Conservation (phyloP, 2,113 vertebrate genomes). For the Scomber japonicus region DNA sequence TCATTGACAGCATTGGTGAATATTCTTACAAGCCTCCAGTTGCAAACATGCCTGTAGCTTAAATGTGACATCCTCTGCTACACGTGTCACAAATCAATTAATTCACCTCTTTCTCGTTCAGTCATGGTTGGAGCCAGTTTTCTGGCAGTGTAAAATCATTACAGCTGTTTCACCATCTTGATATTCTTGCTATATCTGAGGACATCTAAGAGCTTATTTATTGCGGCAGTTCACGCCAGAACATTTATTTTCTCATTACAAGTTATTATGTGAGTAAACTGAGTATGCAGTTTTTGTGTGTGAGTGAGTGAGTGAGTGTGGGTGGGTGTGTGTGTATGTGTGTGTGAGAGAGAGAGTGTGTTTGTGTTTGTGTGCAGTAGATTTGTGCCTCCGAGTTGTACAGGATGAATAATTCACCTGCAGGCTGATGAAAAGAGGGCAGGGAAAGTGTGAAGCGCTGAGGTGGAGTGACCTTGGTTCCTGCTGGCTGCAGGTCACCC, state of each 20-base stretch:
- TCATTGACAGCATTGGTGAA: slow-evolving; percentile 40
- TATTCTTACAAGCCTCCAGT: slow-evolving; percentile 8
- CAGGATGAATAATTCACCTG: slow-evolving; percentile 82
- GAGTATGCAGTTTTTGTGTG: slow-evolving; percentile 44
- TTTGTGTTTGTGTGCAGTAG: slow-evolving; percentile 60
- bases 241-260: slow-evolving; percentile 61
- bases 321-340: slow-evolving; percentile 47
- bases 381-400: slow-evolving; percentile 59
- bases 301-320: no score
- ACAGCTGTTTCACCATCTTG: slow-evolving; percentile 27
- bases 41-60: slow-evolving; percentile 35
- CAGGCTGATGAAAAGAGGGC: slow-evolving; percentile 80
- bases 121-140: slow-evolving; percentile 44
- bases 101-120: slow-evolving; percentile 58
- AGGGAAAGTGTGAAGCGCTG: slow-evolving; percentile 76
- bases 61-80: slow-evolving; percentile 52
- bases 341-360: not conserved
- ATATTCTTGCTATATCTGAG: slow-evolving; percentile 5
- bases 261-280: slow-evolving; percentile 58
- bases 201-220: slow-evolving; percentile 40
- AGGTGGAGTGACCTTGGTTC: slow-evolving; percentile 88
- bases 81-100: slow-evolving; percentile 66
- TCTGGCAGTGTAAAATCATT: slow-evolving; percentile 38
- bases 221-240: slow-evolving; percentile 33
- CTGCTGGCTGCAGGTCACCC: slow-evolving; percentile 84